Percentiles rank a stretch among this genome's conserved stretches.
phyloP scores from a whole-genome alignment of 2,797 vertebrate species.

The Diceros bicornis region DNA sequence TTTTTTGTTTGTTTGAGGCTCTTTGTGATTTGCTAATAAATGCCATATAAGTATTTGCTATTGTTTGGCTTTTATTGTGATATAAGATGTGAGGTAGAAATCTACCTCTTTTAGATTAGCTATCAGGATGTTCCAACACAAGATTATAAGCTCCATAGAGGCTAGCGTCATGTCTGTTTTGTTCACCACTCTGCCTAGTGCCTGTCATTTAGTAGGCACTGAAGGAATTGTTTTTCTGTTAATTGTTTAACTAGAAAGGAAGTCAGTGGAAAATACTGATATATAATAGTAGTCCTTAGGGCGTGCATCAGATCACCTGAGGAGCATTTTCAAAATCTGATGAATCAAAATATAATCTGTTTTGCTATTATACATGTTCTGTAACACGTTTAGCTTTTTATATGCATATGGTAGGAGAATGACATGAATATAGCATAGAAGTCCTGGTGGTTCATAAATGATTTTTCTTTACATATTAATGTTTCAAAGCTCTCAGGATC shows the following conservation, averaged over 20 bases:
- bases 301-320: background rate
- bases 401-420: background rate
- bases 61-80: slow-evolving; percentile 27
- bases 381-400: background rate
- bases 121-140: background rate
- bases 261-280: background rate
- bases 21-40: background rate
- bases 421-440: background rate
- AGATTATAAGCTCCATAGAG: background rate
- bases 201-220: background rate
- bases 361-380: background rate
- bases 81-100: background rate
- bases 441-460: background rate
- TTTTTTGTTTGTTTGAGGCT: background rate
- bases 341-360: background rate
- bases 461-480: background rate
- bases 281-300: background rate
- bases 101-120: background rate
- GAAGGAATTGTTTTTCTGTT: background rate
- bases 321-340: background rate
- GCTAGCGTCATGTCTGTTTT: background rate
- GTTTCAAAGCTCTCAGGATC: background rate
- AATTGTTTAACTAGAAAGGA: slow-evolving; percentile 29
- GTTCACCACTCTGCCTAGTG: background rate
- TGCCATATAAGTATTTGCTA: background rate